Evolutionary conservation across 2,113 vertebrate genomes (phyloP).

Genomic region (Cyanoderma ruficeps): DNA sequence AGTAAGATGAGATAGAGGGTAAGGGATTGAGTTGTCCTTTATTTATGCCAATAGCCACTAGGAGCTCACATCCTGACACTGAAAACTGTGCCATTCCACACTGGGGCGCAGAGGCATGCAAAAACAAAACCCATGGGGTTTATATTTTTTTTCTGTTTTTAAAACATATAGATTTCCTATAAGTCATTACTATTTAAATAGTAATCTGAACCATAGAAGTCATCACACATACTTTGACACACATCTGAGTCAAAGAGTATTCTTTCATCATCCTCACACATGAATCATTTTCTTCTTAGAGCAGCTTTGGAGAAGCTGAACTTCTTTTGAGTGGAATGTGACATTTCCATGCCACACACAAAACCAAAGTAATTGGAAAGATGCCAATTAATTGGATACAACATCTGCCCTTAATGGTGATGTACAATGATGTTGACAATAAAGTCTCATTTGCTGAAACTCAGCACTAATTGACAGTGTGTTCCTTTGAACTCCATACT

Average conservation of each 20-base stretch:
- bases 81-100: neutral
- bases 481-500: neutral
- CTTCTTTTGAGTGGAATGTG: neutral
- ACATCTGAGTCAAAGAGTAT: neutral
- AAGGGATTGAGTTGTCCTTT: neutral
- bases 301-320: neutral
- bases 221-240: neutral
- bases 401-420: neutral
- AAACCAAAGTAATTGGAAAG: conserved; percentile 1
- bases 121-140: neutral
- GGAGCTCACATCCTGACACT: neutral
- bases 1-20: neutral
- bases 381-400: neutral
- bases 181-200: conserved; percentile 14
- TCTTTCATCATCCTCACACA: neutral
- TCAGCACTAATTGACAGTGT: neutral
- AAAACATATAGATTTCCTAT: neutral
- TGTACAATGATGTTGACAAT: neutral
- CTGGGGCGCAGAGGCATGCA: neutral
- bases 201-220: neutral
- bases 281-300: neutral
- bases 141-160: neutral
- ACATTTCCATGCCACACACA: neutral
- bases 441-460: neutral
- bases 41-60: neutral